Evolutionary conservation across 2,113 vertebrate species (phyloP), one percentile per base, ranked within the genome.

Genomic region (Vicugna pacos): DNA sequence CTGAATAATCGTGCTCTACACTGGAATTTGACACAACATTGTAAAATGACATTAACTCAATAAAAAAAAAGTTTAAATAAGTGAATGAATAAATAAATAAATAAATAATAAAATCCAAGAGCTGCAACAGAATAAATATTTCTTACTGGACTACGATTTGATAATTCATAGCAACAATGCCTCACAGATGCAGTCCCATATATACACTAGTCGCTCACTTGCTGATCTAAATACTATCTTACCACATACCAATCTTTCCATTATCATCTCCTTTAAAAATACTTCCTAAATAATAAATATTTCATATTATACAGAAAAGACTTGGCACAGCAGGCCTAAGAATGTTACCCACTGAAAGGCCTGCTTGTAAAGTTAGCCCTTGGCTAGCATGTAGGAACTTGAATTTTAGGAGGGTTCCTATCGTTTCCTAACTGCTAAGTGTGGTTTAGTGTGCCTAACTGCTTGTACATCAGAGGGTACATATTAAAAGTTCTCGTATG

Each of bases 131-230:
- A 93, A 70, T 46, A 82, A 80, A 60, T 50, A 83, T 28, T 22
- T 77, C 32, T 80, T 81, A 20, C 3, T 69, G 26, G 28, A 28
- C 30, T 30, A 38, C 48, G 28, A 86, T 30, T 93, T n/a, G 54
- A 60, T 86, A 95, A 91, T 54, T 93, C 65, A 75, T 7, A 87
- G 54, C 67, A 94, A 64, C 8, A 73, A 93, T 28, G 17, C 50
- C 50, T 90, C 73, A 81, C 2, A 93, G 19, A 92, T 48, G 11
- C 16, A 77, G 46, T 81, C 14, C n/a, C 19, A 2, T 60, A 76
- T 69, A 46, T 86, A 32, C 82, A 86, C 72, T 62, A 56, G 58
- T 91, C 28, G 86, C 42, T 67, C n/a, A 91, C 4, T 84, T 79
- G 9, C 15, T 90, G 65, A 89, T 69, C 65, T 81, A 67, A 90